Evolutionary conservation across 2,113 vertebrate species (phyloP), one percentile per base, ranked within the genome.

Genomic region (Gambusia holbrooki): DNA sequence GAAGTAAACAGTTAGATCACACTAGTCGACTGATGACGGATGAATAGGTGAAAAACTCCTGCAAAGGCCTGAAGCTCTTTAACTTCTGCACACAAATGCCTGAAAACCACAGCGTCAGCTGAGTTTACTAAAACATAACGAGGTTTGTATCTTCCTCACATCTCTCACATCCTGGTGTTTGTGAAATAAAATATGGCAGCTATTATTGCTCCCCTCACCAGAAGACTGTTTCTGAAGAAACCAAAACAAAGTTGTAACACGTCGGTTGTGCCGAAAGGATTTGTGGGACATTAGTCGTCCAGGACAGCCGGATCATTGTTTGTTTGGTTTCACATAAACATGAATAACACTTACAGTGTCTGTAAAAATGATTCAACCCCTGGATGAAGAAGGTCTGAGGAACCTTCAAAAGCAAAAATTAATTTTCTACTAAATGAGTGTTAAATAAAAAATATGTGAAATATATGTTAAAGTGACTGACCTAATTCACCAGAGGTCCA

Each of bases 131-230:
- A 3, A 37, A 33, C 14, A 17, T 9, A 54, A 14, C 6, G 11
- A 32, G 19, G 3, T 33, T 32, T 69, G 25, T 61, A 28, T 33
- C 25, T 37, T 37, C 33, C 27, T 35, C 30, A 37, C 58, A 60
- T 54, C 48, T 3, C 51, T 58, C 45, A 58, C 19, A 51, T 58
- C 51, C 35, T 25, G 3, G 8, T 58, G 27, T 27, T n/a, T 71
- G 69, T 61, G 27, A 58, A 71, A 60, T 51, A 32, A 51, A 51
- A 69, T 69, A 30, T 33, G 67, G 12, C 45, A 58, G 9, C n/a
- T 27, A n/a, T 54, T 54, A 69, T 19, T 54, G n/a, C 48, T 70
- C 13, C 7, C 68, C 60, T 35, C 15, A 27, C 17, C 29, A 22
- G 19, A 33, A 29, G 10, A 25, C 42, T 25, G 45, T 37, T 61